A percentile compares a stretch with the other conserved stretches of the same genome.
Conservation (phyloP, 1,140 invertebrate species). For the Latrodectus geometricus region DNA sequence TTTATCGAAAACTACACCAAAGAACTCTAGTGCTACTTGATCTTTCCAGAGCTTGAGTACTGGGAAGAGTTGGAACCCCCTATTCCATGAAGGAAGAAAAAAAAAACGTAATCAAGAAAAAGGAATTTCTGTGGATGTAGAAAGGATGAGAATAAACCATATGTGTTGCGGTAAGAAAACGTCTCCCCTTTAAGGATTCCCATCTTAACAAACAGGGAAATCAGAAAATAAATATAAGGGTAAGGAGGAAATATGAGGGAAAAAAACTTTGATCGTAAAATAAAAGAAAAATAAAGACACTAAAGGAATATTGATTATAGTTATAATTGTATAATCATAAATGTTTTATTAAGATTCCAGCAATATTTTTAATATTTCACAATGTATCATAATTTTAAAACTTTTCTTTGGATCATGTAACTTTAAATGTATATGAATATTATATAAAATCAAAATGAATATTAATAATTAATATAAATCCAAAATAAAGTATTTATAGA, state of each 20-base stretch:
- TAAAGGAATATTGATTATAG: too few species aligned
- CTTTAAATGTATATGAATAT: too few species aligned
- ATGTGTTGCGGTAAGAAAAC: constrained; percentile 22
- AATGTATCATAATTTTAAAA: too few species aligned
- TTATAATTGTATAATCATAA: too few species aligned
- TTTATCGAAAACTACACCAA: not conserved
- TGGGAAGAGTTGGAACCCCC: not conserved
- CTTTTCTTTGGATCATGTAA: too few species aligned
- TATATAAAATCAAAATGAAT: too few species aligned
- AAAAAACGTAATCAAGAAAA: constrained; percentile 4
- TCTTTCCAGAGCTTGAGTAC: not conserved
- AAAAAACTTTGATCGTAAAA: not conserved
- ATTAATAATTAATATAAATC: too few species aligned
- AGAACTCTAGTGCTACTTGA: constrained; percentile 9
- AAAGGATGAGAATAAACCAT: constrained; percentile 36
- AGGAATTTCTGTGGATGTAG: not conserved
- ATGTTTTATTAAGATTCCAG: too few species aligned
- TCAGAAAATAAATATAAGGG: constrained; percentile 18
- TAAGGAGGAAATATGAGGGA: not conserved
- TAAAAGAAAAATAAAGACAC: too few species aligned
- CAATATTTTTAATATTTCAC: too few species aligned
- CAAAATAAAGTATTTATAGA: too few species aligned
- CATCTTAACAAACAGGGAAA: not conserved
- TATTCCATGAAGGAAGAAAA: not conserved
- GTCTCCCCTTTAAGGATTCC: constrained; percentile 9